Conservation (phyloP, 2,113 vertebrate species). For the Pimephales promelas region DNA sequence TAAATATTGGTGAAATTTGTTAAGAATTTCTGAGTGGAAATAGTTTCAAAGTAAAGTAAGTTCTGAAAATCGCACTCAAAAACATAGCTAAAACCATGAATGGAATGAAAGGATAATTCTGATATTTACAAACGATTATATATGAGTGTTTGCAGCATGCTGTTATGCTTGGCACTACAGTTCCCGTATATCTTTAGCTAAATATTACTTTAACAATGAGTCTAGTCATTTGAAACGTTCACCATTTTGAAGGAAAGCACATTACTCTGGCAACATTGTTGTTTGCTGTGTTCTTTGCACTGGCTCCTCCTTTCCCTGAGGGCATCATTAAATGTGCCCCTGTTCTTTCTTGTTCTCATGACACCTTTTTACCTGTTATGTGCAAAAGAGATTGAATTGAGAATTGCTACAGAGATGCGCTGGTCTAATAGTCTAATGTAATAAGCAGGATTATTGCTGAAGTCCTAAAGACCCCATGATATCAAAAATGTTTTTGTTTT, state of each 20-base stretch:
- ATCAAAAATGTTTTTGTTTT: background rate
- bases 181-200: background rate
- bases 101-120: background rate
- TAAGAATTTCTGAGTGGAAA: too few species aligned
- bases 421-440: background rate
- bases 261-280: constrained; percentile 14
- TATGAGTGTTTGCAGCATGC: background rate
- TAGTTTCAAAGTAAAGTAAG: too few species aligned
- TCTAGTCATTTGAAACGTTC: background rate
- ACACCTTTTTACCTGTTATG: background rate
- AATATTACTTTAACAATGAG: constrained; percentile 18
- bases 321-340: constrained; percentile 9
- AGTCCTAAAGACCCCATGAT: background rate
- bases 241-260: background rate
- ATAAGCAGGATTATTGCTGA: background rate
- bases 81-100: background rate
- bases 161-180: background rate
- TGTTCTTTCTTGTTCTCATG: constrained; percentile 41
- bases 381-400: background rate
- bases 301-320: constrained; percentile 24
- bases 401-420: background rate
- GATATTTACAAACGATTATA: background rate
- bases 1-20: too few species aligned
- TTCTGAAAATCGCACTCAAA: background rate
- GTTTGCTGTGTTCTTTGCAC: background rate